Conservation (phyloP, 30 jellyfish, hydroid and myxozoan species). For the Pseudorhiza aurosa region DNA sequence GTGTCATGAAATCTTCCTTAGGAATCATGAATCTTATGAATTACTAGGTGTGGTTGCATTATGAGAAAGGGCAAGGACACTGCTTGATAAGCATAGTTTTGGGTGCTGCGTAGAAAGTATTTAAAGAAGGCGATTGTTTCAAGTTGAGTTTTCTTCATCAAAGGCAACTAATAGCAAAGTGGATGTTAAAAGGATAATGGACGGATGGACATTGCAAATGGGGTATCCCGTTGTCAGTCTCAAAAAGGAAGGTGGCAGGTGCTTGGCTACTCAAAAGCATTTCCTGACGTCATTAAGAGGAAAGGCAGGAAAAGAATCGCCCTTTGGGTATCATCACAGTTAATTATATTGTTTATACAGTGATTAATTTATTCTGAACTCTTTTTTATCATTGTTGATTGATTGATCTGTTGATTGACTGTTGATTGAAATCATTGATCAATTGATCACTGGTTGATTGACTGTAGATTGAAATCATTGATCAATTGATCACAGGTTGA, state of each 20-base stretch:
- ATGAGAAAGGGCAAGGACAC: too few relatives aligned
- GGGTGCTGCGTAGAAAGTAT: too few relatives aligned
- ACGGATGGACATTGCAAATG: slow-evolving; percentile 89
- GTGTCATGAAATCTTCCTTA: too few relatives aligned
- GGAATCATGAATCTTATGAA: too few relatives aligned
- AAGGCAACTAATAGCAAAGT: slow-evolving; percentile 39
- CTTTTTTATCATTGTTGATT: not conserved
- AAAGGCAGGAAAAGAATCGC: slow-evolving; percentile 25
- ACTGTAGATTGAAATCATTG: not conserved
- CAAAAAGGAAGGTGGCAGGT: slow-evolving; percentile 26
- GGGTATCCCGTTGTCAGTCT: slow-evolving; percentile 85
- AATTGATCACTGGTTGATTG: not conserved
- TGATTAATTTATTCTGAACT: not conserved
- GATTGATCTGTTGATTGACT: not conserved
- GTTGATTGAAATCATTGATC: not conserved
- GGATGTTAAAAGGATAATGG: slow-evolving; percentile 82
- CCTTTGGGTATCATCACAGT: slow-evolving; percentile 26
- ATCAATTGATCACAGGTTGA: not conserved
- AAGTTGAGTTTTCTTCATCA: too few relatives aligned
- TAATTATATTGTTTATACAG: not conserved
- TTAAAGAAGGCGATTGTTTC: too few relatives aligned
- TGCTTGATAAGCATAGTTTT: too few relatives aligned
- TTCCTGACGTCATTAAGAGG: slow-evolving; percentile 18
- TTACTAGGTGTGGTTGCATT: too few relatives aligned
- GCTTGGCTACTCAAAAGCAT: slow-evolving; percentile 70